A percentile compares a stretch with the other conserved stretches of the same genome.
These are phyloP conservation scores for Drosophila jambulina DNA, from an alignment of 1,140 invertebrate species.

Conservation along the genomic window DNA sequence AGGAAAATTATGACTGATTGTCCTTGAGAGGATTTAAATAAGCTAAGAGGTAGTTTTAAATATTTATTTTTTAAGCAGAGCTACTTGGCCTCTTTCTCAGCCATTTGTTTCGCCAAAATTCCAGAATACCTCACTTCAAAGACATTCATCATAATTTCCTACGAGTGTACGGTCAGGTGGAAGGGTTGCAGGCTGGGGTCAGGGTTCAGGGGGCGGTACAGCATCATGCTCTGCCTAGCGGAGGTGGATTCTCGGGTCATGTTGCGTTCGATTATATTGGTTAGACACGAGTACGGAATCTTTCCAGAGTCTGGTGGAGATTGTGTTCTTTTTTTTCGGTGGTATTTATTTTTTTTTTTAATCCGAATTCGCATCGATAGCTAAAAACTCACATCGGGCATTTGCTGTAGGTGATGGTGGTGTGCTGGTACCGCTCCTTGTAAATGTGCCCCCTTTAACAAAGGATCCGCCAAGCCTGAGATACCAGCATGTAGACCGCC, in stretches of 20 bases:
- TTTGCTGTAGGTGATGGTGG: constrained; percentile 89
- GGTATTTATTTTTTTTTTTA: constrained; percentile 30
- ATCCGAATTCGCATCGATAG: constrained; percentile 47
- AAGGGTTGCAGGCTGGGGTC: constrained; percentile 14
- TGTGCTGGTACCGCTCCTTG: constrained; percentile 91
- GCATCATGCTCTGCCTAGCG: constrained; percentile 48
- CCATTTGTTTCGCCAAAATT: no score
- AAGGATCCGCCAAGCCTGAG: constrained; percentile 90
- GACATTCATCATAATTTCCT: constrained; percentile 1
- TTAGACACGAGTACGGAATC: constrained; percentile 39
- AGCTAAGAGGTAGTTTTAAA: not conserved
- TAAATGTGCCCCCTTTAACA: constrained; percentile 92
- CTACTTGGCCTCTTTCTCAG: not conserved
- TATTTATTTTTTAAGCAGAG: not conserved
- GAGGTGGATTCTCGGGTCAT: constrained; percentile 15
- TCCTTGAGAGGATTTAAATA: not conserved
- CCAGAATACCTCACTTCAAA: not conserved
- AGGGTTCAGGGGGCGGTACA: constrained; percentile 14
- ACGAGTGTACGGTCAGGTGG: not conserved
- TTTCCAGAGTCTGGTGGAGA: constrained; percentile 29
- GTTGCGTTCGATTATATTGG: constrained; percentile 39
- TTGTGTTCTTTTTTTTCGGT: constrained; percentile 20
- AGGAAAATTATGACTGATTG: not conserved
- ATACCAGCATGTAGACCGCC: constrained; percentile 86
- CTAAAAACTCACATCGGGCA: constrained; percentile 85